These are phyloP conservation scores for Nasua narica DNA, from an alignment of 2,797 vertebrate species.

Conservation along the genomic window DNA sequence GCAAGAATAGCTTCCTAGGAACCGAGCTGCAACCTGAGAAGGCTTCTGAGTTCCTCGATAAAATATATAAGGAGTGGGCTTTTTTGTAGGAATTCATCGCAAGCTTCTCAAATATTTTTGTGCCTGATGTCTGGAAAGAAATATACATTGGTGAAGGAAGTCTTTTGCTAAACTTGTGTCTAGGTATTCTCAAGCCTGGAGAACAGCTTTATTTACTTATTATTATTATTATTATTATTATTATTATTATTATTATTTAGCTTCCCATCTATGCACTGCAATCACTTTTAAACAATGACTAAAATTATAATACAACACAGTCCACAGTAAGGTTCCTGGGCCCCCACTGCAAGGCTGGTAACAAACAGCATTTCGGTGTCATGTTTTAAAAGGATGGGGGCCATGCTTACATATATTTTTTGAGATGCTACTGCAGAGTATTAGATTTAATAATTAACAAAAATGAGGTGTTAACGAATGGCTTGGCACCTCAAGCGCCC, in stretches of 20 bases:
- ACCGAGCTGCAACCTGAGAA: background rate
- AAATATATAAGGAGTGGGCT: background rate
- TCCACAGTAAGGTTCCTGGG: background rate
- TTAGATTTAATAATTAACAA: background rate
- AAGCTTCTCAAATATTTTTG: background rate
- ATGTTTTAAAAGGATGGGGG: background rate
- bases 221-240: no score
- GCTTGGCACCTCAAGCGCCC: background rate
- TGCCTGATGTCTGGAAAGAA: background rate
- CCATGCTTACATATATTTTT: background rate
- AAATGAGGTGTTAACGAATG: background rate
- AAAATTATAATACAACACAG: background rate
- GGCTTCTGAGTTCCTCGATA: background rate
- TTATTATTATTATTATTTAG: no score
- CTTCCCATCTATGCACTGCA: background rate
- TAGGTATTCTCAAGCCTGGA: background rate
- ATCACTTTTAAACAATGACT: background rate
- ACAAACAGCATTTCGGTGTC: background rate
- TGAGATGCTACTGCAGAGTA: background rate
- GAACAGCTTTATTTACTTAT: background rate
- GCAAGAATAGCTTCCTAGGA: background rate
- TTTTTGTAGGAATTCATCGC: background rate
- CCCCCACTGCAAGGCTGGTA: background rate
- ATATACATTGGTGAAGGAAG: background rate
- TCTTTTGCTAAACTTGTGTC: background rate